phyloP scores from a whole-genome alignment of 2,113 vertebrate species.

The Zosterops pallidus region DNA sequence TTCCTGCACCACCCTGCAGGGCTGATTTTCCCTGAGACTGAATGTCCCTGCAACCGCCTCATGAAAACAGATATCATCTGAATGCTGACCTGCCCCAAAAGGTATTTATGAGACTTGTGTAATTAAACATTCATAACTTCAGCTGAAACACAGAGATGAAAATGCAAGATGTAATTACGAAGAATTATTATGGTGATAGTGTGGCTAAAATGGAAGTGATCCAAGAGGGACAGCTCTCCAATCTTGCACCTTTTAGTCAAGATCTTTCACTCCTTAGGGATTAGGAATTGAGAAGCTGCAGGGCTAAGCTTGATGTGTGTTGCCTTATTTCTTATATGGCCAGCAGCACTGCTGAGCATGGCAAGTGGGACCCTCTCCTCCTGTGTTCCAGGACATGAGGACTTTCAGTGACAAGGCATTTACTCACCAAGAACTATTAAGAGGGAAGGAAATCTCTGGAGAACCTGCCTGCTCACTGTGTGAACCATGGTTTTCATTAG shows the following conservation, averaged over 20 bases:
- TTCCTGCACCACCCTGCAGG: not conserved
- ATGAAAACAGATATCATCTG: not conserved
- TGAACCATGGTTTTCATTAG: not conserved
- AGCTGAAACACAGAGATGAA: not conserved
- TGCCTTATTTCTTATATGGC: not conserved
- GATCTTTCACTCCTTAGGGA: not conserved
- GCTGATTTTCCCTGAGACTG: not conserved
- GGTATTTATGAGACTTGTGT: not conserved
- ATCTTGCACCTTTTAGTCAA: not conserved
- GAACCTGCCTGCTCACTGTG: not conserved
- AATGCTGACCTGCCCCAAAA: not conserved
- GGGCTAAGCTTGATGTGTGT: not conserved
- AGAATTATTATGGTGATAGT: not conserved
- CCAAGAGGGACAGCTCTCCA: not conserved
- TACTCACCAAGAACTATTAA: not conserved
- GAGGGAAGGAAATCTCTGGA: not conserved
- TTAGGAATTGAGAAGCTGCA: not conserved
- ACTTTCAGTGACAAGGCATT: not conserved
- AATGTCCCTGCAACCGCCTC: not conserved
- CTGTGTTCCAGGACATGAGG: not conserved
- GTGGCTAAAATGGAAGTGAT: not conserved
- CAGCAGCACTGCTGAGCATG: rapidly evolving
- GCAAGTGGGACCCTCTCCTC: not conserved
- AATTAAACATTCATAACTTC: slow-evolving; percentile 13
- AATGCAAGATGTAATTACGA: not conserved